Evolutionary conservation across 2,113 vertebrate genomes (phyloP).

Genomic region (Hassar affinis): DNA sequence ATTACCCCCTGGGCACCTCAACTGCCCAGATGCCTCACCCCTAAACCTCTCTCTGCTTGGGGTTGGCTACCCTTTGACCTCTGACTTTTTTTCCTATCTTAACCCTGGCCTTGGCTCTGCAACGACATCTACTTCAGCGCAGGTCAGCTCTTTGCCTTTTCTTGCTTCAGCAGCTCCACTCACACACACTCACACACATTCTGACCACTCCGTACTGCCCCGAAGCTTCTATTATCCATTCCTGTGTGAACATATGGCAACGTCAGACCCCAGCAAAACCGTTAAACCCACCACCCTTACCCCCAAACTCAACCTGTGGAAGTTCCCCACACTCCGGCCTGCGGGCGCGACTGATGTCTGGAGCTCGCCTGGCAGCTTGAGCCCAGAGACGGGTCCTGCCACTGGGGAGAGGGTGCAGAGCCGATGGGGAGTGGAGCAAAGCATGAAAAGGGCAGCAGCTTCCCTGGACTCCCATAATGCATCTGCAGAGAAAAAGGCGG

Average conservation of each 20-base stretch:
- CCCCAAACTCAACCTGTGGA: constrained; percentile 77
- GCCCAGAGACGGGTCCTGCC: constrained; percentile 58
- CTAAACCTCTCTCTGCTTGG: constrained; percentile 89
- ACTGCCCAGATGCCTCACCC: constrained; percentile 82
- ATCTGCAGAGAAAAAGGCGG: constrained; percentile 74
- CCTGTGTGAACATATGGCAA: constrained; percentile 80
- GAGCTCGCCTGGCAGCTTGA: constrained; percentile 64
- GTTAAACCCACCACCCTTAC: constrained; percentile 67
- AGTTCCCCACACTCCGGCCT: constrained; percentile 75
- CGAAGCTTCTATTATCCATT: constrained; percentile 90
- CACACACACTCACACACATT: constrained; percentile 74
- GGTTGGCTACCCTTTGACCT: constrained; percentile 84
- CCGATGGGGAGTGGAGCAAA: constrained; percentile 58
- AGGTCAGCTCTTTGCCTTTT: constrained; percentile 83
- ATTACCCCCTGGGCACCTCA: constrained; percentile 67
- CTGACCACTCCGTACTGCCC: constrained; percentile 74
- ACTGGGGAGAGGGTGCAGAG: constrained; percentile 63
- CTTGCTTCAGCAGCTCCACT: constrained; percentile 83
- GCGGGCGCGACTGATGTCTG: constrained; percentile 65
- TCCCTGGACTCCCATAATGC: constrained; percentile 62
- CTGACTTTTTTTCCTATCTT: constrained; percentile 87
- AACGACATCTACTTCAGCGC: constrained; percentile 66
- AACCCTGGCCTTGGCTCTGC: constrained; percentile 74
- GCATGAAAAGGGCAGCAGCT: constrained; percentile 65
- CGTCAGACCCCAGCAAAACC: constrained; percentile 63